Evolutionary conservation across 1,140 invertebrate species (phyloP), one percentile per base, ranked within the genome.

Genomic region (Limonius californicus): DNA sequence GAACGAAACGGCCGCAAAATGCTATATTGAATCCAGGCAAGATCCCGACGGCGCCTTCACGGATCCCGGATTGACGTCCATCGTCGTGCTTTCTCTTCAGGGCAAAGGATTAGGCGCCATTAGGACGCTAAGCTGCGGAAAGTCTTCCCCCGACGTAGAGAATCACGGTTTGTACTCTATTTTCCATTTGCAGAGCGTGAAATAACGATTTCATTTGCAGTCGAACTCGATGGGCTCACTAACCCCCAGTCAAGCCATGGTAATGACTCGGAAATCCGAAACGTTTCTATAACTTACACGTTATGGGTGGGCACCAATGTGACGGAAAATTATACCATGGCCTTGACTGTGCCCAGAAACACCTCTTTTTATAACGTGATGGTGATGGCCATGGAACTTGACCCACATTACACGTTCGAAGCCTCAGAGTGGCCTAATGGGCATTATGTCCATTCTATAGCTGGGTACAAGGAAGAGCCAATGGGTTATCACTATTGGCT

Each of bases 401-500:
- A 91, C 72, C 80, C 85, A 1, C 77, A 79, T 64, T 83, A 82
- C 45, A 70, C 70, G 9, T 75, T 74, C 39, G 72, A 84, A 58
- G 89, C 91, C 0, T 88, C 89, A 21, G 88, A 91, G 73, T 94
- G 91, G 91, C 91, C 91, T 0, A 93, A 93, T 70, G 91, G 91
- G 1, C 91, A 94, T 71, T 94, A 94, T 74, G 89, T 94, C 19
- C 91, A 94, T 76, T 93, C 90, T 2, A 78, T 94, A 42, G 88
- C 88, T n/a, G 90, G 90, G 0, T 88, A 88, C 66, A 89, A 90
- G 70, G 91, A 94, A 71, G 89, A 92, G 71, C 90, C 90, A 0
- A 87, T 91, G 83, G 90, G 88, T 16, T 93, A 92, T 76, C 88
- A 92, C 72, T 94, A 92, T 76, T 94, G 91, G 91, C 77, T 94